Evolutionary conservation across 2,797 vertebrate species (phyloP).

Genomic region (Cetoscarus ocellatus): DNA sequence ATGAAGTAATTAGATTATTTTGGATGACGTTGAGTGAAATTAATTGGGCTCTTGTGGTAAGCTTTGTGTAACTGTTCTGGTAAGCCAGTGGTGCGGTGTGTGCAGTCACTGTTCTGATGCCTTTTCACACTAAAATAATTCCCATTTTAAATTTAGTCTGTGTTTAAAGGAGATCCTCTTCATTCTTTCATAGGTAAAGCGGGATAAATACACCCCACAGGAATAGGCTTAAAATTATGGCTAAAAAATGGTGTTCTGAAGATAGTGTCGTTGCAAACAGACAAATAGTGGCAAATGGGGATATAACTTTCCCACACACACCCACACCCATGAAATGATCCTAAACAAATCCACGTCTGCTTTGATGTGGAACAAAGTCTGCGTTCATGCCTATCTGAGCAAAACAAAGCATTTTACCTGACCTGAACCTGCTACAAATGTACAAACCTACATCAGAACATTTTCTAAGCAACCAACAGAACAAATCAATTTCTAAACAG

Average conservation of each 20-base stretch:
- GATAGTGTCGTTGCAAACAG: slow-evolving; percentile 4
- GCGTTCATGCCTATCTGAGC: slow-evolving; percentile 12
- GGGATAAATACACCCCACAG: slow-evolving; percentile 1
- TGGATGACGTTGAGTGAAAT: slow-evolving; percentile 17
- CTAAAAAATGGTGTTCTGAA: slow-evolving; percentile 10
- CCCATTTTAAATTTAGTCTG: slow-evolving; percentile 26
- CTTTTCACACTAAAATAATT: slow-evolving; percentile 31
- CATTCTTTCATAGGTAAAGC: slow-evolving; percentile 1
- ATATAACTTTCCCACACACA: slow-evolving; percentile 19
- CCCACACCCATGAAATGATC: slow-evolving; percentile 32
- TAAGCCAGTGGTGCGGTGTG: slow-evolving; percentile 2
- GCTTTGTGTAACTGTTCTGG: slow-evolving; percentile 10
- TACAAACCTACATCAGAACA: slow-evolving; percentile 3
- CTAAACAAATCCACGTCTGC: slow-evolving; percentile 33
- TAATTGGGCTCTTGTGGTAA: slow-evolving; percentile 9
- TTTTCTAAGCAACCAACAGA: not conserved
- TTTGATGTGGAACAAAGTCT: slow-evolving; percentile 47
- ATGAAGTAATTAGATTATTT: slow-evolving; percentile 16
- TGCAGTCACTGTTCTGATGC: slow-evolving; percentile 19
- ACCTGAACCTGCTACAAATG: slow-evolving; percentile 13
- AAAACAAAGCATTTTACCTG: slow-evolving; percentile 13
- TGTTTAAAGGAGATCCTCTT: slow-evolving; percentile 12
- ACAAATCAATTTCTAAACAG: not conserved
- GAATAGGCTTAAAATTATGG: slow-evolving; percentile 15
- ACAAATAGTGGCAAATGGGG: slow-evolving; percentile 2